Conservation (phyloP, 2,113 vertebrate genomes). For the Aepyceros melampus region DNA sequence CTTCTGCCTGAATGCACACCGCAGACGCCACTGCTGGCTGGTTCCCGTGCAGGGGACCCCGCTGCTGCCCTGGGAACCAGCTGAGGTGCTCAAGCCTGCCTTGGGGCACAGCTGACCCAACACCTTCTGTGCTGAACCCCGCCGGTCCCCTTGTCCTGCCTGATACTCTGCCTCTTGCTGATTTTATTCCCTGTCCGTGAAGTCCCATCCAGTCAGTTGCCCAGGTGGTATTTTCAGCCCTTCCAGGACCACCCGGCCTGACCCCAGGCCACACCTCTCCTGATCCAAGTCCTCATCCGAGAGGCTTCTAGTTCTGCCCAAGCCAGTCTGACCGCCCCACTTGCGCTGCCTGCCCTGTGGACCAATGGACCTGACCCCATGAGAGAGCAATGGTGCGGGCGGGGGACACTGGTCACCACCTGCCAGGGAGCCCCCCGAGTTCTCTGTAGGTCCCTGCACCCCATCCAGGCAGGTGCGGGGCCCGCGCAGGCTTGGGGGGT, state of each 20-base stretch:
- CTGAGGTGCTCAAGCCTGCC: accelerated
- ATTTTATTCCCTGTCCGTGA: neutral
- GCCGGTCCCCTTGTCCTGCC: neutral
- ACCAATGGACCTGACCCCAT: accelerated
- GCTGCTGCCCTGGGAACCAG: neutral
- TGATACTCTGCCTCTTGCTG: neutral
- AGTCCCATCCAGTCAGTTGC: accelerated
- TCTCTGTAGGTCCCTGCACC: neutral
- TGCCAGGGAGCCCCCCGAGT: too few species aligned
- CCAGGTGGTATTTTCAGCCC: neutral
- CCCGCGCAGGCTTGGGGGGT: accelerated
- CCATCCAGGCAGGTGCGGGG: accelerated
- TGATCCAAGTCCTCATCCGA: accelerated
- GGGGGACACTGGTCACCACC: accelerated
- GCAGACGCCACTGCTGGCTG: accelerated
- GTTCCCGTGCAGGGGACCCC: accelerated
- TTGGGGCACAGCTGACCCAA: too few species aligned
- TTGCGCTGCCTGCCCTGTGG: accelerated
- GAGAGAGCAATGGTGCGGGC: accelerated
- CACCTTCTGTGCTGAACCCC: neutral
- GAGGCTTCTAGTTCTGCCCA: accelerated
- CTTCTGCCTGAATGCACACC: too few species aligned
- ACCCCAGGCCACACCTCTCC: accelerated
- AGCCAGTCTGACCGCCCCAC: accelerated
- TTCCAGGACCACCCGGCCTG: neutral